phyloP scores from a whole-genome alignment of 2,888 invertebrate species.

The Clitarchus hookeri region DNA sequence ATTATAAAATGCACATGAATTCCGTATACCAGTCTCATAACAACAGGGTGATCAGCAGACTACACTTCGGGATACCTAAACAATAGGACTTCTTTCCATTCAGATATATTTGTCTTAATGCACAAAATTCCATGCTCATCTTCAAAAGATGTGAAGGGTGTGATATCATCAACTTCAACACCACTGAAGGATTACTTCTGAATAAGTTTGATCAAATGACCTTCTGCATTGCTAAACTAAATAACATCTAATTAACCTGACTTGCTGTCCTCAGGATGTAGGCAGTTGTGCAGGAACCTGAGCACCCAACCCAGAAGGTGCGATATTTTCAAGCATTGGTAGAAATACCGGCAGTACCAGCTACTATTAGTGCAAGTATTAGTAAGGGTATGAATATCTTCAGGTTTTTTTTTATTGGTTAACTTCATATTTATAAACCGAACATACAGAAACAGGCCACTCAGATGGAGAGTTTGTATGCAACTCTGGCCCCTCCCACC shows the following conservation, averaged over 20 bases:
- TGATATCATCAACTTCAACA: background rate
- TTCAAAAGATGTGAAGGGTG: background rate
- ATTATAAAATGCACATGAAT: background rate
- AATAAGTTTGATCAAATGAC: background rate
- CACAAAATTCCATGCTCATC: background rate
- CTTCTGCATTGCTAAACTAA: background rate
- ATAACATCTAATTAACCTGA: background rate
- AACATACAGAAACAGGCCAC: too few relatives aligned
- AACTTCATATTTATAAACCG: background rate
- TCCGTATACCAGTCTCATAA: background rate
- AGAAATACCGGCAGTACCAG: background rate
- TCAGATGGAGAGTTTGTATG: too few relatives aligned
- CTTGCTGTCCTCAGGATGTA: background rate
- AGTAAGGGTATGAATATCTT: background rate
- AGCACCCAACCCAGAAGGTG: too few relatives aligned
- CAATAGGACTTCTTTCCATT: background rate
- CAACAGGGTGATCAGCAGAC: background rate
- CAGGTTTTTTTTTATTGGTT: background rate
- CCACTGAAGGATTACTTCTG: background rate
- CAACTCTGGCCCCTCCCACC: too few relatives aligned
- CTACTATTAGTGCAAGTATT: background rate
- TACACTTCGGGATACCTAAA: background rate
- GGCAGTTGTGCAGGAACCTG: background rate
- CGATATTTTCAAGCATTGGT: background rate
- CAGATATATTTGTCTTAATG: background rate